These are phyloP conservation scores for Petrocephalus sullivani DNA, from an alignment of 2,797 vertebrate genomes.

Conservation along the genomic window DNA sequence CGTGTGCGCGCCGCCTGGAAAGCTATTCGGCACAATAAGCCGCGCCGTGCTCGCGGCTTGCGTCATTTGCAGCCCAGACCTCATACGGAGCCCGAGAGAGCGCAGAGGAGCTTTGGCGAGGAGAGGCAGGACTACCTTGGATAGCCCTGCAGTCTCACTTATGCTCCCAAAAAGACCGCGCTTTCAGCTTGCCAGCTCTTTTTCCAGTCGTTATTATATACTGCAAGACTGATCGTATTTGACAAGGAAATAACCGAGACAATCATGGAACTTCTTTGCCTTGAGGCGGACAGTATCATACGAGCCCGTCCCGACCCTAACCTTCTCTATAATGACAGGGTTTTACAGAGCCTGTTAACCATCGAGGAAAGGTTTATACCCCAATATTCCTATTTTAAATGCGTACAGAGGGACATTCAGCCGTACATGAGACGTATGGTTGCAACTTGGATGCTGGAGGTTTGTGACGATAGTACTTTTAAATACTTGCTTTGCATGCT, in stretches of 20 bases:
- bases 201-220: slow-evolving; percentile 35
- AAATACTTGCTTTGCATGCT: background rate
- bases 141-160: slow-evolving; percentile 51
- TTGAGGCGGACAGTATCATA: slow-evolving; percentile 73
- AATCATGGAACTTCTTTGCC: slow-evolving; percentile 66
- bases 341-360: slow-evolving; percentile 81
- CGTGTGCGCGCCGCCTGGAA: slow-evolving; percentile 23
- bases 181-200: slow-evolving; percentile 43
- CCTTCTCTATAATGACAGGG: slow-evolving; percentile 80
- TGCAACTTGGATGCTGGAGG: slow-evolving; percentile 96
- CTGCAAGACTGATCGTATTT: slow-evolving; percentile 39
- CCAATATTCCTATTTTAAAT: slow-evolving; percentile 83
- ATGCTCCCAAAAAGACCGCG: slow-evolving; percentile 57
- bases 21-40: slow-evolving; percentile 21
- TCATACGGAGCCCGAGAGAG: slow-evolving; percentile 1
- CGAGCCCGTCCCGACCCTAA: slow-evolving; percentile 78
- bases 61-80: slow-evolving; percentile 23
- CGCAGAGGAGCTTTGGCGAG: slow-evolving; percentile 52
- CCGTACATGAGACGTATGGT: slow-evolving; percentile 91
- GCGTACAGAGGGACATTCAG: slow-evolving; percentile 87
- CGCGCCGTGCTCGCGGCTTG: slow-evolving; percentile 27
- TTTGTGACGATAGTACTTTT: slow-evolving; percentile 54
- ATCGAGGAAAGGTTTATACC: slow-evolving; percentile 86
- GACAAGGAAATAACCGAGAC: slow-evolving; percentile 22
- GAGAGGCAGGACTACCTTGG: slow-evolving; percentile 56